Conservation (phyloP, 2,888 invertebrate species). For the Cryptophagus acutangulus region DNA sequence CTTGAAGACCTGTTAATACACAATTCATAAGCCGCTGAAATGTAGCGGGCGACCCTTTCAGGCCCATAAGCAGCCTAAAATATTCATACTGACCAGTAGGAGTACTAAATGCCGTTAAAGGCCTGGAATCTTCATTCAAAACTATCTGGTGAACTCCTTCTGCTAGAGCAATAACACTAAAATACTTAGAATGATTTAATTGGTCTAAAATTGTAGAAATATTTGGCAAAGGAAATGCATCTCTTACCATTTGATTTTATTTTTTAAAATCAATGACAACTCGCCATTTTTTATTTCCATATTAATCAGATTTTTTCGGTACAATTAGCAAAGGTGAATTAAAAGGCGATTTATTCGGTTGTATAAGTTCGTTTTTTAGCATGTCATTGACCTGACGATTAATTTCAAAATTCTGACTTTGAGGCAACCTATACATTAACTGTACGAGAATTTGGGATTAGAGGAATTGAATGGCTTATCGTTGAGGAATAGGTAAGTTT, state of each 20-base stretch:
- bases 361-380: too few species aligned
- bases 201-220: background rate
- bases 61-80: background rate
- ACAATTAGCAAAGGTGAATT: background rate
- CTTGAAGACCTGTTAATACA: background rate
- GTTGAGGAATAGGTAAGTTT: too few species aligned
- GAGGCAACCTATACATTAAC: too few species aligned
- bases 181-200: background rate
- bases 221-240: background rate
- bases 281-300: background rate
- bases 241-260: background rate
- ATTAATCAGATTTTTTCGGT: background rate
- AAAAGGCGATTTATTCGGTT: too few species aligned
- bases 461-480: too few species aligned
- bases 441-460: too few species aligned
- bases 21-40: background rate
- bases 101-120: background rate
- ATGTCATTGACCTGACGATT: too few species aligned
- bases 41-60: background rate
- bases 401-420: too few species aligned
- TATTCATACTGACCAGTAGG: background rate
- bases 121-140: background rate
- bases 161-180: background rate
- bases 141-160: background rate
- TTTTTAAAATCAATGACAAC: background rate